Percentiles rank a stretch among this genome's conserved stretches.
Evolutionary conservation across 2,113 vertebrate species (phyloP).

Genomic region (Eulemur macaco): DNA sequence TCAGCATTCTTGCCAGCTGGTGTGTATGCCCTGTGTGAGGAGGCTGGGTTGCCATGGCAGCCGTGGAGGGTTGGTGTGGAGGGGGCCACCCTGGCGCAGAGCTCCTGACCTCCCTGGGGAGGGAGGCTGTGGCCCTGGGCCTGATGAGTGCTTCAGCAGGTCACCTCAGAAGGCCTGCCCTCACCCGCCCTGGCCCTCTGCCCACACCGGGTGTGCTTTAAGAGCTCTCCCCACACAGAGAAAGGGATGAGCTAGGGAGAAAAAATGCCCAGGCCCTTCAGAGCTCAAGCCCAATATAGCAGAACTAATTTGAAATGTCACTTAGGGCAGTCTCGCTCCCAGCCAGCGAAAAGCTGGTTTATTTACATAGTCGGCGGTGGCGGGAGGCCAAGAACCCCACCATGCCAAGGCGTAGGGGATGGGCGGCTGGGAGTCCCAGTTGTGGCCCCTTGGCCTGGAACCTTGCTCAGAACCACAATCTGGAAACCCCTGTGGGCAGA

Average conservation of each 20-base stretch:
- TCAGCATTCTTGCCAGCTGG: conserved; percentile 76
- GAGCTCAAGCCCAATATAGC: conserved; percentile 81
- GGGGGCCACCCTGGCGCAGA: not conserved
- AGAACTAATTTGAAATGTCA: conserved; percentile 88
- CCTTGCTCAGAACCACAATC: conserved; percentile 49
- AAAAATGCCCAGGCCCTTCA: conserved; percentile 78
- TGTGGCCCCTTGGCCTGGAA: conserved; percentile 41
- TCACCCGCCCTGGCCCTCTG: conserved; percentile 40
- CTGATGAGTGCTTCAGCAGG: conserved; percentile 59
- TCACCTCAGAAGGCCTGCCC: conserved; percentile 54
- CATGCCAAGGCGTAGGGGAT: conserved; percentile 49
- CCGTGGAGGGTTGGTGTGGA: conserved; percentile 17
- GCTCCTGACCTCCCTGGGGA: conserved; percentile 63
- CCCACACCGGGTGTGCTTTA: conserved; percentile 59
- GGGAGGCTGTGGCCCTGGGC: conserved; percentile 32
- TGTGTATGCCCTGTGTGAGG: conserved; percentile 64
- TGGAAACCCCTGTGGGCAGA: conserved; percentile 46
- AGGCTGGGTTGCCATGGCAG: conserved; percentile 73
- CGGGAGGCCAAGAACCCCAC: conserved; percentile 68
- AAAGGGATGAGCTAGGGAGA: conserved; percentile 69
- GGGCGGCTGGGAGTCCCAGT: not conserved
- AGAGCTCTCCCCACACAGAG: conserved; percentile 59
- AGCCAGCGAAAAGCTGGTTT: conserved; percentile 76
- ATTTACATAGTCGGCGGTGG: conserved; percentile 80
- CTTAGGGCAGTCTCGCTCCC: conserved; percentile 80